These are phyloP conservation scores for Rhynchomys soricoides DNA, from an alignment of 2,113 vertebrate genomes.

Conservation along the genomic window DNA sequence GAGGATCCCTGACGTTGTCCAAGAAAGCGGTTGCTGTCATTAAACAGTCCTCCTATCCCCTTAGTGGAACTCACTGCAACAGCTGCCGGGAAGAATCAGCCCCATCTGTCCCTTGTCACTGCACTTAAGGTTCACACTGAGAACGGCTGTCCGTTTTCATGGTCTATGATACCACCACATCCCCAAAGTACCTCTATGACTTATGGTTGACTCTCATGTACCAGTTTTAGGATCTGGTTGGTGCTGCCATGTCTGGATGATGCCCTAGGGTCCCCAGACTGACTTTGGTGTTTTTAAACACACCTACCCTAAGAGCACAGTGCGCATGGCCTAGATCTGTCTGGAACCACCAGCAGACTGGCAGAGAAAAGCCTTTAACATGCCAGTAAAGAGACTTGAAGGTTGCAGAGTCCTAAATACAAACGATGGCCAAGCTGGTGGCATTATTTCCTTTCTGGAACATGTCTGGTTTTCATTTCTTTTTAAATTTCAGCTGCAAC, in stretches of 20 bases:
- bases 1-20: neutral
- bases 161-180: neutral
- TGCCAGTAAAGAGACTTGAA: neutral
- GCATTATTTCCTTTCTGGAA: slow-evolving; percentile 48
- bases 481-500: slow-evolving; percentile 59
- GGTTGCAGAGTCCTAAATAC: slow-evolving; percentile 52
- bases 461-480: slow-evolving; percentile 48
- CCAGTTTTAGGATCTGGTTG: neutral
- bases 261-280: neutral
- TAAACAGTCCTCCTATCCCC: neutral
- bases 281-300: neutral
- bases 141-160: slow-evolving; percentile 11
- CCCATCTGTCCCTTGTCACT: neutral
- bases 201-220: neutral
- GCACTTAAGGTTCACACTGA: neutral
- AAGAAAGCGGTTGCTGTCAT: neutral
- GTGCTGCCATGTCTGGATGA: neutral
- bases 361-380: slow-evolving; percentile 54
- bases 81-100: neutral
- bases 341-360: neutral
- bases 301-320: neutral
- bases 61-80: neutral
- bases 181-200: neutral
- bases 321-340: neutral
- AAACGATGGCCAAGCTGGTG: slow-evolving; percentile 42